Base-by-base conservation (phyloP, 2,797 vertebrate genomes). In the Limosa lapponica region DNA sequence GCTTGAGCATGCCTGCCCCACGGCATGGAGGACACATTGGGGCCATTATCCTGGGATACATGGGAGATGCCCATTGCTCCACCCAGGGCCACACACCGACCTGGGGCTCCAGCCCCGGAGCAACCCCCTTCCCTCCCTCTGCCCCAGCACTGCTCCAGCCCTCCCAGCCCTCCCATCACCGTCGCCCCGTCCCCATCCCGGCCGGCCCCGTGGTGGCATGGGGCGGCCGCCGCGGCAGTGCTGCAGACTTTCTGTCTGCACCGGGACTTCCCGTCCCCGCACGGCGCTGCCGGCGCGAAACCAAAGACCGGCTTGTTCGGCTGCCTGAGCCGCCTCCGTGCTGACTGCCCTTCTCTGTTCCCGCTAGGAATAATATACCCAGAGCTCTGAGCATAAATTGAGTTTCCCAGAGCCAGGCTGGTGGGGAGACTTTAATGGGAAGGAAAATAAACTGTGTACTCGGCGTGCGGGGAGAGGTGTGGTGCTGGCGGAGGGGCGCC, bases 221-320 rank as follows among this genome's bases (percentile, higher is more conserved):
- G 80, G 70, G 77, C 81, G 41, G 97, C 97, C 93, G 91, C 43
- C 70, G 87, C 81, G 80, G 90, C 66, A 59, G 72, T n/a, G 87
- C 93, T 82, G 97, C 97, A 98, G 98, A 98, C 98, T 97, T 96
- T 96, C 82, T 98, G 98, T 98, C 98, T 98, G 98, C 98, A 67
- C 69, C 48, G 98, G 98, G 98, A 98, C 98, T 98, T 98, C 98
- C 98, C 96, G 98, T 98, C 97, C 98, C 98, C 83, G 82, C 91
- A 95, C 96, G 93, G 91, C 82, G 94, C 97, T 94, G 95, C 96
- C 90, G 95, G 94, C 69, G 87, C 75, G 87, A 90, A 96, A 97
- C 52, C 96, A 94, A 97, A 96, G 91, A 85, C 84, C 84, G 84
- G 85, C 90, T 92, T 95, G 88, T 93, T 94, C 51, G 59, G 58